Conservation (phyloP, 2,888 invertebrate species). For the Tillus elongatus region DNA sequence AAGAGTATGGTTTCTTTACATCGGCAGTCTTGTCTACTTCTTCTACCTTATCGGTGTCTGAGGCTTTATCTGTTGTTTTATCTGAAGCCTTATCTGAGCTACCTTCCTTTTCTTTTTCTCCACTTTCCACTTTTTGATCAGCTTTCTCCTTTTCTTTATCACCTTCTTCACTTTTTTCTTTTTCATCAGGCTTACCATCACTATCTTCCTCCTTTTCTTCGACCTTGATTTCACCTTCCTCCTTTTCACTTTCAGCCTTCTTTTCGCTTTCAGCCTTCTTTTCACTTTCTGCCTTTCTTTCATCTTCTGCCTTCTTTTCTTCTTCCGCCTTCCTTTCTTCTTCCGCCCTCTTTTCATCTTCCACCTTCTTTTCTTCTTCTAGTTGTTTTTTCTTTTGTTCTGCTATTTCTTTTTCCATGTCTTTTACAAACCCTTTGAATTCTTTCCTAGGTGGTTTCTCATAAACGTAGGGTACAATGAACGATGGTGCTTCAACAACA, state of each 20-base stretch:
- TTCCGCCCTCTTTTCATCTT: no score
- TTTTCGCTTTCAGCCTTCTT: slow-evolving; percentile 39
- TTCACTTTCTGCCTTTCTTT: slow-evolving; percentile 43
- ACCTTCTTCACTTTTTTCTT: slow-evolving; percentile 20
- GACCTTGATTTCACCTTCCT: slow-evolving; percentile 32
- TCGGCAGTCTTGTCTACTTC: slow-evolving; percentile 47
- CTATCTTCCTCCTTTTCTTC: slow-evolving; percentile 25
- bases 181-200: slow-evolving; percentile 19
- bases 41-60: slow-evolving; percentile 39
- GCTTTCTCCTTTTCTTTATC: slow-evolving; percentile 29
- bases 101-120: slow-evolving; percentile 27
- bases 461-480: slow-evolving; percentile 88
- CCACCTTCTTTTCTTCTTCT: slow-evolving; percentile 37
- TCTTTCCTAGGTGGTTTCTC: slow-evolving; percentile 78
- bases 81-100: slow-evolving; percentile 18
- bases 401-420: slow-evolving; percentile 55
- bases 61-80: slow-evolving; percentile 32
- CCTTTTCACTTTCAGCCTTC: slow-evolving; percentile 33
- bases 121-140: slow-evolving; percentile 20
- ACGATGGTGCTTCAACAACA: slow-evolving; percentile 85
- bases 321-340: slow-evolving; percentile 33
- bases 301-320: slow-evolving; percentile 33
- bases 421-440: slow-evolving; percentile 61
- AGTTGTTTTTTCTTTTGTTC: slow-evolving; percentile 51
- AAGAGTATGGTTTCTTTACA: slow-evolving; percentile 46